phyloP scores from a whole-genome alignment of 2,113 vertebrate genomes.

The Chionomys nivalis region DNA sequence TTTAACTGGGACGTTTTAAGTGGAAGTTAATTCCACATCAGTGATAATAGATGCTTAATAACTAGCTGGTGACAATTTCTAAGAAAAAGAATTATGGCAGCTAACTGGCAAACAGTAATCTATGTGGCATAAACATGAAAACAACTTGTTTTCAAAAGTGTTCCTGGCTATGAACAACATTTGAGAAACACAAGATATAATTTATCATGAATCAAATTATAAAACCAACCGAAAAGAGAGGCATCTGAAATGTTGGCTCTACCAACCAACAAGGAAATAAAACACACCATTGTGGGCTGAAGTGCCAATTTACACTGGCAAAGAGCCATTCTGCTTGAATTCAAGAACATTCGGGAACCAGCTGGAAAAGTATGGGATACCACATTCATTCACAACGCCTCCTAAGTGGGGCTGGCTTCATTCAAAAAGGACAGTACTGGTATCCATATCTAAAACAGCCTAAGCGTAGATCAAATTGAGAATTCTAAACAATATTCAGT shows the following conservation, averaged over 20 bases:
- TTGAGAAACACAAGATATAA: conserved; percentile 48
- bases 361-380: conserved; percentile 52
- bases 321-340: conserved; percentile 70
- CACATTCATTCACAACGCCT: neutral
- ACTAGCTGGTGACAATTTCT: conserved; percentile 73
- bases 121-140: conserved; percentile 66
- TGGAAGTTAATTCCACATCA: conserved; percentile 79
- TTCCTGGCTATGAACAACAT: neutral
- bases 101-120: conserved; percentile 76
- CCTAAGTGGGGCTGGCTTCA: neutral
- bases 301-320: conserved; percentile 58
- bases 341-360: conserved; percentile 41
- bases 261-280: conserved; percentile 59
- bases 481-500: neutral
- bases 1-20: conserved; percentile 78
- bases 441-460: neutral
- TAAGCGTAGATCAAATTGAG: neutral
- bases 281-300: neutral
- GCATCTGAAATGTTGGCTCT: conserved; percentile 66
- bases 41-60: conserved; percentile 79
- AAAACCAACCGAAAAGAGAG: conserved; percentile 38
- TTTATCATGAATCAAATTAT: conserved; percentile 12
- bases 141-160: conserved; percentile 57
- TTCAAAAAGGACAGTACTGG: neutral
- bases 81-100: conserved; percentile 65